Base-by-base conservation (phyloP, 2,888 invertebrate genomes). In the Coecobrya sp. region DNA sequence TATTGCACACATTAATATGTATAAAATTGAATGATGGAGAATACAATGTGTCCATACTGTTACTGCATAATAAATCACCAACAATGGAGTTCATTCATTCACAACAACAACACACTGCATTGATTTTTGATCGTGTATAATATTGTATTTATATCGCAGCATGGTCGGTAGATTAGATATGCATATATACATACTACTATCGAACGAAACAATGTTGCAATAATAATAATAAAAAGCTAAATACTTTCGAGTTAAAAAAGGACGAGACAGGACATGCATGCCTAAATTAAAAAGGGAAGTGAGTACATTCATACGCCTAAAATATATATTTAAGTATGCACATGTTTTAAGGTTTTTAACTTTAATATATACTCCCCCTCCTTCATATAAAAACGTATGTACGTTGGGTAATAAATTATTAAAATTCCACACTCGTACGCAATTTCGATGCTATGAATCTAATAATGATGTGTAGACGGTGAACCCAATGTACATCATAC, bases 361-460 rank as follows among this genome's bases (percentile, higher is more conserved):
- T n/a, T 49, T 49, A 10, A 49, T 19, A 55, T 55, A 55, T 55
- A 55, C 55, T 84, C 86, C 52, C 79, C 36, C 85, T 86, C 70
- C 85, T 86, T 73, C 90, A 86, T 68, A 76, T 89, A 55, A 55
- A 49, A 13, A 10, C 16, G 1, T 10, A n/a, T n/a, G n/a, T n/a
- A n/a, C n/a, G n/a, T 16, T 55, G 8, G 55, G n/a, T 84, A n/a
- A 81, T 19, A 84, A 62, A 84, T 92, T 92, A 93, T 93, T 93
- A 92, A 92, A 89, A 93, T 93, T 93, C 93, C 91, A 91, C 91
- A 92, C 93, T 91, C 84, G 92, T 92, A 92, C 19, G 81, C 92
- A 84, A 62, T 55, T 19, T 55, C 55, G 11, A 27, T 27, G 13
- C 68, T 27, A 25, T 68, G 68, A 68, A 73, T 19, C n/a, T 19